Percentiles rank a stretch among this genome's conserved stretches.
Conservation (phyloP, 2,113 vertebrate genomes). For the Nematolebias whitei region DNA sequence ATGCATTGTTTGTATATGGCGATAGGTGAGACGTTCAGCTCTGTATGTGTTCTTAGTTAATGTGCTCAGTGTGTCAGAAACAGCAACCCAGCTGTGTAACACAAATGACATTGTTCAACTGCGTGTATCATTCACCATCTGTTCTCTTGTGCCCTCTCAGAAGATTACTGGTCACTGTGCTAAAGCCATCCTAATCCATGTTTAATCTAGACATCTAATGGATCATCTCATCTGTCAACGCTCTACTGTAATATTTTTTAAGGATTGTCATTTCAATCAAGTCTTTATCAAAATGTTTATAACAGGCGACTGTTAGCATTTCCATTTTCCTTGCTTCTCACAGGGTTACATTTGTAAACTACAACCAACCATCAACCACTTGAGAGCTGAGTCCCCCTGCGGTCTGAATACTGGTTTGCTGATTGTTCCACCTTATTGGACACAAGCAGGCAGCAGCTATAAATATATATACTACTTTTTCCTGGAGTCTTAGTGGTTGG, state of each 20-base stretch:
- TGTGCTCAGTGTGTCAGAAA: constrained; percentile 17
- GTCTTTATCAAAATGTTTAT: neutral
- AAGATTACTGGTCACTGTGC: constrained; percentile 73
- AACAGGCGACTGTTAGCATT: neutral
- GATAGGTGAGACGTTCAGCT: neutral
- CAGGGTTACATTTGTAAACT: neutral
- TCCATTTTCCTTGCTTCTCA: neutral
- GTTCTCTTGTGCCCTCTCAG: constrained; percentile 46
- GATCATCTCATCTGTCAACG: constrained; percentile 41
- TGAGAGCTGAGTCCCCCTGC: constrained; percentile 34
- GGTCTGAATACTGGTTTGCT: constrained; percentile 41
- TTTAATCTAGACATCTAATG: constrained; percentile 68
- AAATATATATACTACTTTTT: constrained; percentile 55
- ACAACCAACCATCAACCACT: constrained; percentile 1
- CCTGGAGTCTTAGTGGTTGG: constrained; percentile 51
- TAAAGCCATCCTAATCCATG: constrained; percentile 66
- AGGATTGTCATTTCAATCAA: constrained; percentile 3
- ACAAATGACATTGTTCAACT: constrained; percentile 31
- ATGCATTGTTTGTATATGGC: neutral
- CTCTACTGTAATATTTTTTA: constrained; percentile 20
- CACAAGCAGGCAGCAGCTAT: constrained; percentile 40
- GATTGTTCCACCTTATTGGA: constrained; percentile 45
- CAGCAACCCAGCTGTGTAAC: constrained; percentile 17
- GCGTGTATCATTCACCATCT: constrained; percentile 64
- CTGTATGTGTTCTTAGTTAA: constrained; percentile 4